Conservation (phyloP, 1,140 invertebrate species). For the Microvelia longipes region DNA sequence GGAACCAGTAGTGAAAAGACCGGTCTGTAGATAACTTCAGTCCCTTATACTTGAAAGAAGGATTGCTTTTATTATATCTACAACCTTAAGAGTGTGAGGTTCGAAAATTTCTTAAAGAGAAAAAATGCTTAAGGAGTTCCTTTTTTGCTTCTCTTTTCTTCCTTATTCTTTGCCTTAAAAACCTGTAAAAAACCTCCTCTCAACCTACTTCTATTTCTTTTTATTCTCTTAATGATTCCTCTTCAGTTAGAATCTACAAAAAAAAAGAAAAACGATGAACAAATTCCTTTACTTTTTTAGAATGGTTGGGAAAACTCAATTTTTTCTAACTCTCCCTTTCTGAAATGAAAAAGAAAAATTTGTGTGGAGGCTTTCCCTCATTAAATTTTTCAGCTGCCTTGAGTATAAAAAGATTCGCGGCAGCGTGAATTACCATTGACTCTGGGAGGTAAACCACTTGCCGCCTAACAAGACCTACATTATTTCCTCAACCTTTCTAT, state of each 20-base stretch:
- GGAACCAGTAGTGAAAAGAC: neutral
- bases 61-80: neutral
- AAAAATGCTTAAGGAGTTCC: neutral
- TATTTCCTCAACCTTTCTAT: no score
- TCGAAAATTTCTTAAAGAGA: neutral
- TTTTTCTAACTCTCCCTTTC: no score
- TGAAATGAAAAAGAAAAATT: neutral
- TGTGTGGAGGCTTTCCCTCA: neutral
- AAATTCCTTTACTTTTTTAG: no score
- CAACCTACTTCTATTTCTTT: neutral
- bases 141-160: neutral
- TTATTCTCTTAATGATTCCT: neutral
- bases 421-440: neutral
- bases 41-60: neutral
- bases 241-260: neutral
- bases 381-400: neutral
- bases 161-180: neutral
- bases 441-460: no score
- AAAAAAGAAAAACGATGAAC: no score
- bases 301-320: no score
- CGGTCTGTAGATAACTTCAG: neutral
- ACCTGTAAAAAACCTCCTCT: no score
- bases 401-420: neutral
- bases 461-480: no score
- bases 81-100: neutral